Conservation (phyloP, 2,797 vertebrate genomes). For the Clarias laeviceps region DNA sequence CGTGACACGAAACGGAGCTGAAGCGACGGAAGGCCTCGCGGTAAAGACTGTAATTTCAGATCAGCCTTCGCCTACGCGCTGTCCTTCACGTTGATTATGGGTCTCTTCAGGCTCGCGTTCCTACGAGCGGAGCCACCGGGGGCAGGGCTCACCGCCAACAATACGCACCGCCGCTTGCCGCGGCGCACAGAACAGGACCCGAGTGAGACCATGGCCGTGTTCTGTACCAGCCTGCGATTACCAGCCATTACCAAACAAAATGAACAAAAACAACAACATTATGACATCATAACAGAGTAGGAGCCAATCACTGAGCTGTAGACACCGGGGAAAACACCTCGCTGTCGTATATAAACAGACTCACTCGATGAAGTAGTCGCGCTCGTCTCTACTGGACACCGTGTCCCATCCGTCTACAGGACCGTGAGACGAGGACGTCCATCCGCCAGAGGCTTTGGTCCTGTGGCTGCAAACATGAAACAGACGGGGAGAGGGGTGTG, state of each 20-base stretch:
- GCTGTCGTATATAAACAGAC: conserved; percentile 49
- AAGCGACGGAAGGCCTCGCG: conserved; percentile 12
- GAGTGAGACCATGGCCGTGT: not conserved
- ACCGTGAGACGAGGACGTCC: conserved; percentile 84
- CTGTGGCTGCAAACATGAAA: conserved; percentile 82
- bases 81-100: conserved; percentile 43
- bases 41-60: conserved; percentile 28
- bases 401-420: conserved; percentile 97
- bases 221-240: too few relatives aligned
- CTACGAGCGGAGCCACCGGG: not conserved
- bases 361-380: conserved; percentile 95
- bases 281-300: not conserved
- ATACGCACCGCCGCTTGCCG: not conserved
- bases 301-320: not conserved
- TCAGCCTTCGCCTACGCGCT: conserved; percentile 41
- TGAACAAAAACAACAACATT: not conserved
- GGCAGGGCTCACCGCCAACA: not conserved
- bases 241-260: too few relatives aligned
- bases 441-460: conserved; percentile 90
- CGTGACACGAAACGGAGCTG: not conserved
- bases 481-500: not conserved
- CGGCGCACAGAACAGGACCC: not conserved
- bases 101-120: not conserved
- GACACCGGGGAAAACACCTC: not conserved
- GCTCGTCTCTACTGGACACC: conserved; percentile 90